Percentiles rank a stretch among this genome's conserved stretches.
phyloP scores from a whole-genome alignment of 2,888 invertebrate genomes.

The Volucella inflata region DNA sequence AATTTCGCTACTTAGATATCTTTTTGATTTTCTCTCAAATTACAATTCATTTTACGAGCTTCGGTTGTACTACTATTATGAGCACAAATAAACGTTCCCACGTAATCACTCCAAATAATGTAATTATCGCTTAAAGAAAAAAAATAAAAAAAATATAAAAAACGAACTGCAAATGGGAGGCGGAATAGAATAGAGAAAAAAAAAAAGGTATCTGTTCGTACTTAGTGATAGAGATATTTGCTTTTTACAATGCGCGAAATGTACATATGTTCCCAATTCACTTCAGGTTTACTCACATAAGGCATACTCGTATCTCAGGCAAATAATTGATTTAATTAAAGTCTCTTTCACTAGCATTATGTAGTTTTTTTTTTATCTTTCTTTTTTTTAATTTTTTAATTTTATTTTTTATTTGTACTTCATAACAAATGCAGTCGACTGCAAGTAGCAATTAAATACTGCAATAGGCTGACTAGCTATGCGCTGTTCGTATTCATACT shows the following conservation, averaged over 20 bases:
- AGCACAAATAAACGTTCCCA: no score
- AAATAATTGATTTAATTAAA: conserved; percentile 74
- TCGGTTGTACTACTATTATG: no score
- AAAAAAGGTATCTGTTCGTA: neutral
- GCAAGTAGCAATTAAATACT: conserved; percentile 69
- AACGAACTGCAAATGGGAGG: no score
- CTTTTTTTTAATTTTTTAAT: conserved; percentile 26
- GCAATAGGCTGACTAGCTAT: conserved; percentile 22
- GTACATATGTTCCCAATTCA: conserved; percentile 37
- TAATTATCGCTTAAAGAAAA: no score
- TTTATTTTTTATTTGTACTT: neutral
- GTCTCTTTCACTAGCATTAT: conserved; percentile 61
- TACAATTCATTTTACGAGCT: no score
- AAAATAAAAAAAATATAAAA: no score
- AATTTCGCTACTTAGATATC: no score
- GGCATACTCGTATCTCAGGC: conserved; percentile 50
- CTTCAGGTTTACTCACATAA: conserved; percentile 54
- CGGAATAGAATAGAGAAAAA: neutral
- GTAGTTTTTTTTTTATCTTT: conserved; percentile 7
- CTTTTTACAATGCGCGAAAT: conserved; percentile 38
- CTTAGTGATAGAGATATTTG: conserved; percentile 51
- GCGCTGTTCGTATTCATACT: neutral
- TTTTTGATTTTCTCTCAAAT: no score
- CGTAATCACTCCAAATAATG: no score
- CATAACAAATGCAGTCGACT: conserved; percentile 62